A percentile compares a stretch with the other conserved stretches of the same genome.
phyloP scores from a whole-genome alignment of 2,113 vertebrate species.

The Ptyas mucosa region DNA sequence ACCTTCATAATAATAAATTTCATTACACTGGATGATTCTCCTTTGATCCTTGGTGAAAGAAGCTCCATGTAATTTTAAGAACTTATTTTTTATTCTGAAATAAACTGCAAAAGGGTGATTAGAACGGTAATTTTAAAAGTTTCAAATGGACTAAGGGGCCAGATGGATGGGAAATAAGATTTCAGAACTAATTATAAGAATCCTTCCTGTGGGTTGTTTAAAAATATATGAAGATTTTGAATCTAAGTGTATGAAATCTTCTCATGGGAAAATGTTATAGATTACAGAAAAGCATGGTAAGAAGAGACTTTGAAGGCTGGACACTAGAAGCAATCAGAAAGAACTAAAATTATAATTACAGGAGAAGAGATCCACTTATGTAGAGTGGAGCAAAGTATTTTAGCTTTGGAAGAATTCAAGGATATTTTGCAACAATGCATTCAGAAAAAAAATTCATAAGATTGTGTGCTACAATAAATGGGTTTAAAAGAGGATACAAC shows the following conservation, averaged over 20 bases:
- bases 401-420: not conserved
- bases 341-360: not conserved
- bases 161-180: not conserved
- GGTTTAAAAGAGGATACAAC: not conserved
- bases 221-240: not conserved
- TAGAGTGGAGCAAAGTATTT: not conserved
- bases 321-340: not conserved
- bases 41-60: not conserved
- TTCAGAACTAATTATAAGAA: not conserved
- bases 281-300: not conserved
- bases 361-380: not conserved
- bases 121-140: not conserved
- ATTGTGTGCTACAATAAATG: not conserved
- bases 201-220: not conserved
- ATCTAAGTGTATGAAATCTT: not conserved
- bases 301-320: not conserved
- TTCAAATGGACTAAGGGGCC: not conserved
- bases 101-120: not conserved
- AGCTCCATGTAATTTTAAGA: not conserved
- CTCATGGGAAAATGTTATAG: not conserved
- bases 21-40: not conserved
- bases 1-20: not conserved
- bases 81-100: not conserved
- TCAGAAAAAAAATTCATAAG: not conserved
- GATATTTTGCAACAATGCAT: not conserved